Evolutionary conservation across 2,888 invertebrate species (phyloP), one percentile per base, ranked within the genome.

Genomic region (Chrysomela aeneicollis): DNA sequence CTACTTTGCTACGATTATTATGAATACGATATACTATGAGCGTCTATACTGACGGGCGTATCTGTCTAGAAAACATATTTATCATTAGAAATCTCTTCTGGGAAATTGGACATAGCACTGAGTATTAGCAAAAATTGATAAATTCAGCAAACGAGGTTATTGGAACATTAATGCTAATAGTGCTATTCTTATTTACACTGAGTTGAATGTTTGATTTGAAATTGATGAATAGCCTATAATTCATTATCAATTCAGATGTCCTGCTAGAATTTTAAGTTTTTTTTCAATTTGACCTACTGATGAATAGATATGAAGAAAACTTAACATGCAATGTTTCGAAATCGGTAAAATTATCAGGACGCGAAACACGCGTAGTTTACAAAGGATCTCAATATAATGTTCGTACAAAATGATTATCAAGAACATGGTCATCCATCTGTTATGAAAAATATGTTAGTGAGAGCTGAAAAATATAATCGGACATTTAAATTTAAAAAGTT

Each of bases 121-220:
- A 71, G 68, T 71, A 73, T 70, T 71, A 67, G 72, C 72, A 72
- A 72, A 26, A 72, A 74, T 71, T 68, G 66, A 67, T 65, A 68
- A 61, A 70, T 68, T 73, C 21, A 37, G 18, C 22, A 18, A 75
- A 74, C 73, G 71, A 68, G 74, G 76, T 76, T 71, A 76, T 50
- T 73, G 64, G 74, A 72, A 76, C 74, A 74, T 66, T 71, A 74
- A 67, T 69, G 57, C 50, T 61, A 46, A 67, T 71, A 74, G 67
- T 69, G 57, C 50, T 61, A 46, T 30, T 17, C 32, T n/a, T 26
- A 1, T 35, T 35, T 53, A 32, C 52, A 21, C 59, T 22, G 22
- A 57, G 65, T 54, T 67, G 65, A 66, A 67, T 60, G 65, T 3
- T 55, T 64, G 50, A 59, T 1, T 9, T 61, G 51, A 50, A 52